A percentile compares a stretch with the other conserved stretches of the same genome.
Conservation (phyloP, 2,888 invertebrate species). For the Sarcophaga subvicina region DNA sequence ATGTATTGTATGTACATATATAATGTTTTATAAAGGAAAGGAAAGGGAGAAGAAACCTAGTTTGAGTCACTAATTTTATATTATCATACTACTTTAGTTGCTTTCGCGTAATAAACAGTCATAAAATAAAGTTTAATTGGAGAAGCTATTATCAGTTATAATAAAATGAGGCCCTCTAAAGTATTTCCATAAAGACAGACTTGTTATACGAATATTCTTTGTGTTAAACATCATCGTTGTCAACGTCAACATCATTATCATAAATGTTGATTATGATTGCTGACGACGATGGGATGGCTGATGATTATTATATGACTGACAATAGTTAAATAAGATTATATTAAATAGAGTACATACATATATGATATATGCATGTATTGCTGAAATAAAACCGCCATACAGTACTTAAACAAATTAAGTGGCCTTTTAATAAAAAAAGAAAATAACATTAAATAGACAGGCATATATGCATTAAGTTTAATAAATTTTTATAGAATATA, state of each 20-base stretch:
- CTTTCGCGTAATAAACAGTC: constrained; percentile 28
- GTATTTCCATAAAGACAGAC: neutral
- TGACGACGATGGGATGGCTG: neutral
- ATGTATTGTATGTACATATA: too few species aligned
- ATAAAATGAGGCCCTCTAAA: constrained; percentile 26
- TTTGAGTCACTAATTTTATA: constrained; percentile 56
- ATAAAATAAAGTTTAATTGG: constrained; percentile 64
- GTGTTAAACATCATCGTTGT: constrained; percentile 7
- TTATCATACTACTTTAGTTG: constrained; percentile 1
- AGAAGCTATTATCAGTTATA: constrained; percentile 58
- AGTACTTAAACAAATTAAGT: constrained; percentile 62
- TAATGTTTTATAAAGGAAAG: neutral
- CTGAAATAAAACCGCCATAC: constrained; percentile 32
- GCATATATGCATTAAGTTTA: neutral
- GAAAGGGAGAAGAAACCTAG: constrained; percentile 2
- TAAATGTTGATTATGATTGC: constrained; percentile 34
- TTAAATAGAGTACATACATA: constrained; percentile 3
- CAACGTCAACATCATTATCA: constrained; percentile 18
- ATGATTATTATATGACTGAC: constrained; percentile 23
- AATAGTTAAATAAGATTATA: constrained; percentile 59
- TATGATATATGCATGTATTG: constrained; percentile 45
- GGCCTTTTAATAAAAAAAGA: constrained; percentile 55
- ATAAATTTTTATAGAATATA: constrained; percentile 41
- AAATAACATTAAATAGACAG: constrained; percentile 18
- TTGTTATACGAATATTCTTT: constrained; percentile 6